Base-by-base conservation (phyloP, 2,888 invertebrate genomes). In the Podotricha telesiphe region DNA sequence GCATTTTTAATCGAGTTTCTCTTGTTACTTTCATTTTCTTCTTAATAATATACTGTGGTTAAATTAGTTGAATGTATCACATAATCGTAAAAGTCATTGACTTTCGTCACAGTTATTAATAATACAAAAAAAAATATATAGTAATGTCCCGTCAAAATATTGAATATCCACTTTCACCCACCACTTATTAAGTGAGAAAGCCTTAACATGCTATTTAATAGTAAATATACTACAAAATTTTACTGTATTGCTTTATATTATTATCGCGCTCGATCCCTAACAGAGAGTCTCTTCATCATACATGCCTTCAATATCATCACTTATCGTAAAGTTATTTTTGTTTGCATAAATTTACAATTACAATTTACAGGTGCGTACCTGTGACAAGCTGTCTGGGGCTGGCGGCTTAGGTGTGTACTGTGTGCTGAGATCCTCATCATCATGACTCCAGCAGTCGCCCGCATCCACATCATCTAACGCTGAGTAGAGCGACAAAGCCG, bases 361-460 rank as follows among this genome's bases (percentile, higher is more conserved):
- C 34, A 11, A 8, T n/a, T n/a, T n/a, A n/a, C n/a, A n/a, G n/a
- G n/a, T n/a, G n/a, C n/a, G n/a, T n/a, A 99, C 95, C 93, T 98
- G 98, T 4, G 98, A 99, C 74, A 99, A 95, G 68, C 87, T 87
- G 69, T 93, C 93, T 1, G 92, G 91, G 64, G 91, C 89, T 2
- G 89, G 87, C 61, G 87, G 85, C 75, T 86, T 78, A 10, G 83
- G 79, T 13, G 84, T 79, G 70, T 89, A 91, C 72, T 86, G 86
- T 68, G 86, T 82, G 70, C 85, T 84, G 2, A 98, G 96, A 78
- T 99, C 99, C 83, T 99, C 99, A 79, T 99, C 99, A 81, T 99
- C 98, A 82, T 98, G 98, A 69, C 98, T 98, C 99, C 99, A 99
- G 78, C 95, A 97, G 86, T 95, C 97, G 59, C 95, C 96, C 37